These are phyloP conservation scores for Talpa occidentalis DNA, from an alignment of 2,113 vertebrate species.

Conservation along the genomic window DNA sequence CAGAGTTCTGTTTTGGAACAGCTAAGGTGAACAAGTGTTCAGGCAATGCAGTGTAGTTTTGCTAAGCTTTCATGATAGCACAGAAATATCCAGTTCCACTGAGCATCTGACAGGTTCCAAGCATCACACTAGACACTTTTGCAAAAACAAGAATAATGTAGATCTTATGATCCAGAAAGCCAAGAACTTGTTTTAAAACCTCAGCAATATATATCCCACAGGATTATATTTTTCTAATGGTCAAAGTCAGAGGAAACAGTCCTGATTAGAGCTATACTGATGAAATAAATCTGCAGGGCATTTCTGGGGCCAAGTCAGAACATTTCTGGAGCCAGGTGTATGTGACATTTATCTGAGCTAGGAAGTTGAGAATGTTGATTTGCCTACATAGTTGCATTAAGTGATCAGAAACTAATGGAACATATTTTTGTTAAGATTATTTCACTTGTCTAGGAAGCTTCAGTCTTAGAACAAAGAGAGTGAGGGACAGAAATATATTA, in stretches of 20 bases:
- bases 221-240: no score
- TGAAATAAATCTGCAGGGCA: background rate
- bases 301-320: background rate
- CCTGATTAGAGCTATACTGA: background rate
- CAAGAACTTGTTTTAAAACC: background rate
- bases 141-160: background rate
- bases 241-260: background rate
- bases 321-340: background rate
- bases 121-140: background rate
- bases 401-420: background rate
- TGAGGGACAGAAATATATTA: background rate
- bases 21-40: background rate
- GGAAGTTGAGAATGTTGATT: background rate
- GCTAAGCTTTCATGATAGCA: background rate
- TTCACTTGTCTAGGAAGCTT: constrained; percentile 5
- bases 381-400: background rate
- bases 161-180: background rate
- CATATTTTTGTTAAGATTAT: constrained; percentile 20
- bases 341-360: background rate
- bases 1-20: background rate
- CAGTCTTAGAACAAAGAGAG: constrained; percentile 44
- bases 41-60: background rate
- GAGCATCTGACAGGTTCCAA: background rate
- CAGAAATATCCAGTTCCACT: background rate
- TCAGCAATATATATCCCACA: background rate